Base-by-base conservation (phyloP, 2,113 vertebrate species). In the Toxostoma redivivum region DNA sequence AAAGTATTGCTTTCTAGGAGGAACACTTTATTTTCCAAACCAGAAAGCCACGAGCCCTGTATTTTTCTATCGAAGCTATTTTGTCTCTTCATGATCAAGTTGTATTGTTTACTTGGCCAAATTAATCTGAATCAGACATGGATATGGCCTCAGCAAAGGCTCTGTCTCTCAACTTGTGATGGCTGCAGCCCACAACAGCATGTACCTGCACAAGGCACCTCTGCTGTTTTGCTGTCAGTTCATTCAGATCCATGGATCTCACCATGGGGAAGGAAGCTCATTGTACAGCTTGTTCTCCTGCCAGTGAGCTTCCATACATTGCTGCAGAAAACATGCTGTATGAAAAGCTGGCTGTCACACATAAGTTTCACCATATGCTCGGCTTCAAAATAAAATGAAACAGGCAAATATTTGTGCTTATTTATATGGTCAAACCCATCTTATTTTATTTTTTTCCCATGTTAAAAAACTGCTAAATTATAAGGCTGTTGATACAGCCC, bases 141-240 rank as follows among this genome's bases (percentile, higher is more conserved):
- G 40, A 64, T n/a, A 17, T 12, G 7, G 25, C 38, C 24, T 48
- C 21, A 44, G 53, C 44, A n/a, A 37, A 76, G 53, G 35, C 27
- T 28, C 10, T 28, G 27, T 31, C 50, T n/a, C 65, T 76, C 0
- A 0, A 61, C 28, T 2, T 31, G 50, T 1, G n/a, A 8, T 9
- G 51, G 40, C 42, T 61, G n/a, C 21, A 53, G 48, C 53, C 15
- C 22, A 33, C 31, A n/a, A 16, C 0, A 0, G 19, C 21, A 5
- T 13, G 7, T 1, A 30, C 38, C 78, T 35, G 23, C 45, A 6
- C 25, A 10, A 19, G 45, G 70, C 45, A 20, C 31, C 58, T 86
- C 37, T 78, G 71, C 73, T 62, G 8, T 3, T 24, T 3, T 24
- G 27, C 38, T 35, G 47, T 6, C 56, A 14, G 33, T 4, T 54